phyloP scores from a whole-genome alignment of 2,113 vertebrate species.

The Podarcis muralis region DNA sequence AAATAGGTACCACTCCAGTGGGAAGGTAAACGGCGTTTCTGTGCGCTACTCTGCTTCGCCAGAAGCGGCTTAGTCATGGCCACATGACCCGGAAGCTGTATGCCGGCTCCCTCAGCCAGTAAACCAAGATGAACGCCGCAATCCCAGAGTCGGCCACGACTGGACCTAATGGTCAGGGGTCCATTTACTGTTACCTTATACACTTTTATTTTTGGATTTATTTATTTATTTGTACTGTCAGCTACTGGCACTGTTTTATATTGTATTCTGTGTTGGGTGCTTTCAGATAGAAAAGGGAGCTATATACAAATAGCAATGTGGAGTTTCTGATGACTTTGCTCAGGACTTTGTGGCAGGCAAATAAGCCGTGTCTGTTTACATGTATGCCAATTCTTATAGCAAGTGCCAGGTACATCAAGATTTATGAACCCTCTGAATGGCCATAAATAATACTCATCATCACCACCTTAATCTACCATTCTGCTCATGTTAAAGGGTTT shows the following conservation, averaged over 20 bases:
- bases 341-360: background rate
- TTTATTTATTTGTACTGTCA: background rate
- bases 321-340: background rate
- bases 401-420: slow-evolving; percentile 1
- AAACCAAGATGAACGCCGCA: no score
- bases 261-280: background rate
- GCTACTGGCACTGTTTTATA: background rate
- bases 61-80: no score
- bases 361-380: slow-evolving; percentile 6
- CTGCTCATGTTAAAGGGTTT: background rate
- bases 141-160: no score
- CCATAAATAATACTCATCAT: slow-evolving; percentile 13
- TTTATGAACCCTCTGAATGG: background rate
- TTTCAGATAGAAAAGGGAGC: background rate
- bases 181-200: background rate
- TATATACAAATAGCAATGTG: background rate
- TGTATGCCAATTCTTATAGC: background rate
- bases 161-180: no score
- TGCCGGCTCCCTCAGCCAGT: no score
- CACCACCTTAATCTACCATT: background rate
- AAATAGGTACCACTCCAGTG: no score
- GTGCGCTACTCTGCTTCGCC: no score
- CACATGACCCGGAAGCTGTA: no score
- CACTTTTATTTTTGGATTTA: background rate
- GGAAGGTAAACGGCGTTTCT: no score